Evolutionary conservation across 92 coral and sea anemone genomes (phyloP), one percentile per base, ranked within the genome.

Genomic region (Ricordea florida): DNA sequence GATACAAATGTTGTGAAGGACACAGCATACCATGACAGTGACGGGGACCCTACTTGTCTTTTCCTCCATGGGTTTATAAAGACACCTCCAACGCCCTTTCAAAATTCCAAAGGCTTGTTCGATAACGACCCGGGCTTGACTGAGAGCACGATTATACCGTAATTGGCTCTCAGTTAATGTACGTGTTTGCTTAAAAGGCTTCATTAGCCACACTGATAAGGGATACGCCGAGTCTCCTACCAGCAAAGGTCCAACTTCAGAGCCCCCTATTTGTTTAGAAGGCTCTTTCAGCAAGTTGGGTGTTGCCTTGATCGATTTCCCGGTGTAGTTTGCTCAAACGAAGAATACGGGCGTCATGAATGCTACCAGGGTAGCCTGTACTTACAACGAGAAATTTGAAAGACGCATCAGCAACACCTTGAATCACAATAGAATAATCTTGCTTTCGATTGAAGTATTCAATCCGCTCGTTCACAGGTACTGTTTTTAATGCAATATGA

Each of bases 61-160:
- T 56, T 78, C 77, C 77, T 78, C 69, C 60, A 78, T 10, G 30
- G 67, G 58, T 66, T 64, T 66, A 48, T 66, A 78, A 68, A 78
- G 76, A 66, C 84, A 42, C 60, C 84, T 66, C 84, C 66, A 64
- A 33, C 57, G 48, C 45, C 74, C 76, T 76, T 64, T 76, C 56
- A 76, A 52, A 76, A 76, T 66, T 63, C 74, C 76, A 47, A 53
- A 78, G 66, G 76, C 84, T 69, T 78, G 84, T 47, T 78, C 84
- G 36, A 78, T 69, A 66, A 78, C 76, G 29, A 78, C 60, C 52
- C 83, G 48, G 58, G 74, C 75, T 10, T 76, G 83, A 51, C 83
- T 76, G 66, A 51, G 83, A 57, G 56, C 29, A 63, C 67, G 59
- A 33, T 66, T 78, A 56, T 14, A 78, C 50, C 52, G 51, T 69